Percentiles rank a stretch among this genome's conserved stretches.
These are phyloP conservation scores for Eulemur mongoz DNA, from an alignment of 2,797 vertebrate species.

Conservation along the genomic window DNA sequence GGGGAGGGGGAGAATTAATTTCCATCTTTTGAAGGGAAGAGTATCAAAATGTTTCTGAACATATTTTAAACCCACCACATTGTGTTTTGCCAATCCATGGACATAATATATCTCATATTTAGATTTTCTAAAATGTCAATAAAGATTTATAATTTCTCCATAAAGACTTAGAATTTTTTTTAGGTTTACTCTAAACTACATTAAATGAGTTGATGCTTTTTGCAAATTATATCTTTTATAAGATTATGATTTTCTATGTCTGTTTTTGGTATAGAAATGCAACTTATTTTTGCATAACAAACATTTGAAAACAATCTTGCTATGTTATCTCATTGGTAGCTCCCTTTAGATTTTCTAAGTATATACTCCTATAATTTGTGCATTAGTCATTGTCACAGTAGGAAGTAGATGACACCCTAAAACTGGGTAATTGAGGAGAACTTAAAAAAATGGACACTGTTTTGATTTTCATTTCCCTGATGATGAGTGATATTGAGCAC, in stretches of 20 bases:
- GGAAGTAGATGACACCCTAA: neutral
- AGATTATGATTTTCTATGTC: neutral
- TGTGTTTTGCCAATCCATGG: neutral
- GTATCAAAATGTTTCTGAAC: neutral
- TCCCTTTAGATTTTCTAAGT: neutral
- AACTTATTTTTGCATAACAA: conserved; percentile 2
- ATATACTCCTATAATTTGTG: neutral
- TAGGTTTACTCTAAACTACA: neutral
- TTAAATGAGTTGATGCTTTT: neutral
- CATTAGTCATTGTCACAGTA: neutral
- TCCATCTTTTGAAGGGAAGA: neutral
- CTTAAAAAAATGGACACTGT: neutral
- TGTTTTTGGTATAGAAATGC: neutral
- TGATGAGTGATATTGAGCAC: neutral
- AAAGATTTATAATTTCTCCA: neutral
- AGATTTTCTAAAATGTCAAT: neutral
- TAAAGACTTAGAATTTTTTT: neutral
- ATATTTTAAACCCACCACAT: neutral
- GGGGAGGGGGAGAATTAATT: neutral
- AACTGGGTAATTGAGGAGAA: neutral
- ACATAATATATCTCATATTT: neutral
- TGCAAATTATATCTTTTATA: neutral
- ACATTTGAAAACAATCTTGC: neutral
- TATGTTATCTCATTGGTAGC: neutral
- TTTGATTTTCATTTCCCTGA: neutral